Evolutionary conservation across 92 coral and sea anemone genomes (phyloP).

Genomic region (Epizoanthus stellaris): DNA sequence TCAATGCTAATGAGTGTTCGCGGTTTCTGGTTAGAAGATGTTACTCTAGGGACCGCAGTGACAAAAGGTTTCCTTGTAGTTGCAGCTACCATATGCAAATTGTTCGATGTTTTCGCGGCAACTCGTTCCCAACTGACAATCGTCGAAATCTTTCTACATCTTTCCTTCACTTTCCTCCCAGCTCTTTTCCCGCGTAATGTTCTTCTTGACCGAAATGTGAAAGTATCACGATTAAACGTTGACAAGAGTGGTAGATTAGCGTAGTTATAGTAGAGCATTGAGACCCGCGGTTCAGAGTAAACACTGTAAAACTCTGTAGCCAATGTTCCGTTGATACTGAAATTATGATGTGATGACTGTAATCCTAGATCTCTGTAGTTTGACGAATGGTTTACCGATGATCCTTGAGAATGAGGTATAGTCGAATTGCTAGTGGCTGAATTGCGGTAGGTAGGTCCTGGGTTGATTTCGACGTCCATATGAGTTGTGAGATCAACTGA

Average conservation of each 20-base stretch:
- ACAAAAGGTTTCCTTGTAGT: conserved; percentile 5
- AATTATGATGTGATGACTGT: no score
- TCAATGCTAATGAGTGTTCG: background rate
- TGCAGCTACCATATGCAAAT: conserved; percentile 4
- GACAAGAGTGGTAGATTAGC: background rate
- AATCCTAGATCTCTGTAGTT: no score
- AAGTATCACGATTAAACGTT: background rate
- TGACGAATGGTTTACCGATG: no score
- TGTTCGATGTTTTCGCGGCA: conserved; percentile 1
- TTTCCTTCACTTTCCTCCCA: conserved; percentile 10
- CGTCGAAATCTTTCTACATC: conserved; percentile 3
- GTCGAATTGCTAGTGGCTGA: no score
- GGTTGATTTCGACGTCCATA: conserved; percentile 38
- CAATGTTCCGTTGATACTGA: no score
- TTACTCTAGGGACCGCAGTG: background rate
- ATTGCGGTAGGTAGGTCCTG: conserved; percentile 9
- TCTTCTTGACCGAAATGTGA: background rate
- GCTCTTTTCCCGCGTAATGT: conserved; percentile 1
- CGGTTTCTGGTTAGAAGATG: background rate
- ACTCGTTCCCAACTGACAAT: background rate
- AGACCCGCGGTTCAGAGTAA: no score
- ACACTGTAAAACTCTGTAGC: no score
- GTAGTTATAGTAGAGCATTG: background rate
- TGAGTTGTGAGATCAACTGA: conserved; percentile 21
- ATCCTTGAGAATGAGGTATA: no score